Evolutionary conservation across 2,888 invertebrate species (phyloP).

Genomic region (Eurytoma californica): DNA sequence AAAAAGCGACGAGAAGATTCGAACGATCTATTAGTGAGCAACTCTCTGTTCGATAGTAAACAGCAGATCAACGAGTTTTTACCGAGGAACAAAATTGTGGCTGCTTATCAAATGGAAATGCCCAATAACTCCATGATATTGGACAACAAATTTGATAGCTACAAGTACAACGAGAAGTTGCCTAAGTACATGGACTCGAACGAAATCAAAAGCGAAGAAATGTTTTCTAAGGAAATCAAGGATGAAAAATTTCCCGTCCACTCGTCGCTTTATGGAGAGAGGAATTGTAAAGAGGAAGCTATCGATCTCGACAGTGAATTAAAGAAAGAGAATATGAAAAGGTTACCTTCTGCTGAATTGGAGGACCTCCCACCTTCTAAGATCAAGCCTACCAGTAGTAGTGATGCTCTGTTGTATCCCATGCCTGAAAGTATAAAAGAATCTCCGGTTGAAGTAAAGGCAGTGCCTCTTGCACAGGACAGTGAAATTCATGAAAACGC

Average conservation of each 20-base stretch:
- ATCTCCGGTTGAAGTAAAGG: constrained; percentile 18
- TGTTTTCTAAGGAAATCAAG: neutral
- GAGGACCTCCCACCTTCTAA: constrained; percentile 43
- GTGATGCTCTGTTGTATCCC: neutral
- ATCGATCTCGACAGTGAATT: neutral
- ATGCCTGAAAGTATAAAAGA: neutral
- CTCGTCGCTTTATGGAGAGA: neutral
- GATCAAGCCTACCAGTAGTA: constrained; percentile 19
- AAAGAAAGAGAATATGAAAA: constrained; percentile 34
- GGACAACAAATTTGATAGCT: constrained; percentile 37
- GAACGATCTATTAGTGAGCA: constrained; percentile 34
- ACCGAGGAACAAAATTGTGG: constrained; percentile 41
- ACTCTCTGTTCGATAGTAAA: constrained; percentile 31
- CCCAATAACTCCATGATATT: constrained; percentile 45
- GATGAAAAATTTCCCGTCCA: constrained; percentile 22
- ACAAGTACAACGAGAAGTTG: constrained; percentile 38
- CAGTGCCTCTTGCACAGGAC: neutral
- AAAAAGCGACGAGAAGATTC: constrained; percentile 50
- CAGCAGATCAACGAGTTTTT: constrained; percentile 43
- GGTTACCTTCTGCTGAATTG: neutral
- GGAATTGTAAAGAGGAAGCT: constrained; percentile 34
- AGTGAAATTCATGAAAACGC: neutral
- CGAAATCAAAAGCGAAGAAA: constrained; percentile 31
- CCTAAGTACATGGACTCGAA: constrained; percentile 30
- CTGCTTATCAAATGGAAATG: constrained; percentile 47